Percentiles rank a stretch among this genome's conserved stretches.
Conservation (phyloP, 2,113 vertebrate species). For the Lampris megalopsis region DNA sequence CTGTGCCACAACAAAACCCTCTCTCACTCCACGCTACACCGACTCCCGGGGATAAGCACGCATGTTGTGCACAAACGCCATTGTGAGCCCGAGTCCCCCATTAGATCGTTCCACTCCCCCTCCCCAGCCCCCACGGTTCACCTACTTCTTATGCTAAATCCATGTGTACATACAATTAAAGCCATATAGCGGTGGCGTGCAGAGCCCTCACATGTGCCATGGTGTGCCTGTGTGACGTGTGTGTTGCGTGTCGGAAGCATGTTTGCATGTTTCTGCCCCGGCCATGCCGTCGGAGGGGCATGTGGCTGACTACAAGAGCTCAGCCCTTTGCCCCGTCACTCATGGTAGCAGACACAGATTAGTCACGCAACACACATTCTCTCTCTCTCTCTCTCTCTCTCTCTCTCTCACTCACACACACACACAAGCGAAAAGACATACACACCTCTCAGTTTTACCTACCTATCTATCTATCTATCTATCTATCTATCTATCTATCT, state of each 20-base stretch:
- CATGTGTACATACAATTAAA: conserved; percentile 46
- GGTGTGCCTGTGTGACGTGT: conserved; percentile 32
- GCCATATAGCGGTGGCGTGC: conserved; percentile 46
- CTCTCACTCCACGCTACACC: too few relatives aligned
- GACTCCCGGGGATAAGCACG: too few relatives aligned
- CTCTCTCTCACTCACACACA: conserved; percentile 7
- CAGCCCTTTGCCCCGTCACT: conserved; percentile 63
- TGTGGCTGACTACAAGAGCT: conserved; percentile 72
- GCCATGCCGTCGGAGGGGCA: conserved; percentile 65
- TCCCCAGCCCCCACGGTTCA: neutral
- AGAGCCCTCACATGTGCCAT: conserved; percentile 54
- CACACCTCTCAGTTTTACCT: conserved; percentile 37
- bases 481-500: neutral
- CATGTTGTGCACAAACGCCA: too few relatives aligned
- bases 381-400: neutral
- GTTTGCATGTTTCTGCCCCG: conserved; percentile 71
- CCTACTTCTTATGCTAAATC: neutral
- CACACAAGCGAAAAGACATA: conserved; percentile 19
- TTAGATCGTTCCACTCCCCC: too few relatives aligned
- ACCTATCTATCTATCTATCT: neutral
- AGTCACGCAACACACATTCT: conserved; percentile 63
- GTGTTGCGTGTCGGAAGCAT: conserved; percentile 63
- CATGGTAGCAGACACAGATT: conserved; percentile 66
- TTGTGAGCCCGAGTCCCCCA: too few relatives aligned
- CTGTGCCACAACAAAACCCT: too few relatives aligned